Base-by-base conservation (phyloP, 2,113 vertebrate genomes). In the Nothobranchius furzeri region DNA sequence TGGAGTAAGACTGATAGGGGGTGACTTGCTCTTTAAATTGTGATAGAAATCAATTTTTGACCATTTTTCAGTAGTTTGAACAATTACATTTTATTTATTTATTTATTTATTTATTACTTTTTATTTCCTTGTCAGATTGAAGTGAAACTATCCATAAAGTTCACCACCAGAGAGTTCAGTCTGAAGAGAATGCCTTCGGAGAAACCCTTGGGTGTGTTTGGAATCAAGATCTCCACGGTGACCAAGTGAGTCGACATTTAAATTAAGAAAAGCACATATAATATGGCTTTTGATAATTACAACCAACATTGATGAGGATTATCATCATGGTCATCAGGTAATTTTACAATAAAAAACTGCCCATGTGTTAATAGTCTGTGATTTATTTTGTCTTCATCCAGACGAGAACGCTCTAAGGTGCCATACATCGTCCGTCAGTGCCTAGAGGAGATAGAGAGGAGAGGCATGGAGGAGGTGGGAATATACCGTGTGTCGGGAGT, bases 361-460 rank as follows among this genome's bases (percentile, higher is more conserved):
- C 10, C 4, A 15, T 9, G 25, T 30, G 3, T 15, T 24, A 9
- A 25, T 43, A 2, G 7, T 8, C 2, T 8, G 3, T 62, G 9
- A 46, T 40, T 53, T 3, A 59, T 14, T 75, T 52, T 2, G 30
- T 82, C 14, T 6, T 76, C 9, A 1, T 66, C 0, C 69, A 99
- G 98, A 82, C 93, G 97, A 11, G 98, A 99, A 86, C 92, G 96
- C 36, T 99, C 98, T 6, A 99, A 99, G 91, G 96, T 99, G 71
- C 98, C 97, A 53, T 99, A 99, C 92, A 96, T 99, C 0, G 96
- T 99, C 54, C 94, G 97, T 52, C 98, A 99, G 91, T 99, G 98
- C 0, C 94, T 99, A 68, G 97, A 98, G 84, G 97, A 99, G 92
- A 96, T 99, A 0, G 97, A 99, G 81, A 93, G 97, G 60, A 93